Percentiles rank a stretch among this genome's conserved stretches.
Evolutionary conservation across 1,140 invertebrate genomes (phyloP).

Genomic region (Oedothorax gibbosus): DNA sequence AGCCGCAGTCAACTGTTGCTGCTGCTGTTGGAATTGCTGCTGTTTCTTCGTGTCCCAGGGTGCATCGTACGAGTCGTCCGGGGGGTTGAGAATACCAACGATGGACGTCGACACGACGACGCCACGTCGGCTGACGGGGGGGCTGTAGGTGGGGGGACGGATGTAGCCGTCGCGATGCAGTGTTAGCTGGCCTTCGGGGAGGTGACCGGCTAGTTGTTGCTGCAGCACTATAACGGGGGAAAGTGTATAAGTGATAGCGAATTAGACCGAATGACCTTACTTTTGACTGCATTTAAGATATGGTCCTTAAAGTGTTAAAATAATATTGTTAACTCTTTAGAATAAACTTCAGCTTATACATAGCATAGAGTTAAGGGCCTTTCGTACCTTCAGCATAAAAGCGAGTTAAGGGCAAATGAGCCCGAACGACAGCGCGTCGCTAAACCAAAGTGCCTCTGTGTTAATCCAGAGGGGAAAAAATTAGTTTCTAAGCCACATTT

Average conservation of each 20-base stretch:
- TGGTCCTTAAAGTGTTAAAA: too few relatives aligned
- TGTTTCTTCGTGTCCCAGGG: slow-evolving; percentile 55
- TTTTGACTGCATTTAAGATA: too few relatives aligned
- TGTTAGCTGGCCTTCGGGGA: slow-evolving; percentile 48
- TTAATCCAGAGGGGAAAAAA: too few relatives aligned
- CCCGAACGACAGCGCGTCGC: too few relatives aligned
- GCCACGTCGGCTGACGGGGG: slow-evolving; percentile 17
- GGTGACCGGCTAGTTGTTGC: slow-evolving; percentile 49
- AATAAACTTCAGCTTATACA: too few relatives aligned
- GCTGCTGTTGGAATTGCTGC: slow-evolving; percentile 45
- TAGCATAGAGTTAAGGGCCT: too few relatives aligned
- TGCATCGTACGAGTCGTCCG: slow-evolving; percentile 47
- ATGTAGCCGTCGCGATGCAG: slow-evolving; percentile 55
- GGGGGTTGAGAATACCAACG: slow-evolving; percentile 25
- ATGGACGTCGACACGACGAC: slow-evolving; percentile 47
- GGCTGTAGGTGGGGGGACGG: slow-evolving; percentile 55
- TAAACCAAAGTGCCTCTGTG: too few relatives aligned
- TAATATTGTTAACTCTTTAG: too few relatives aligned
- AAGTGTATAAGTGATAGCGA: neutral
- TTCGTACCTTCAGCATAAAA: too few relatives aligned
- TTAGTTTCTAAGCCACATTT: too few relatives aligned
- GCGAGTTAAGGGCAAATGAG: too few relatives aligned
- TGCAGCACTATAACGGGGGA: slow-evolving; percentile 35
- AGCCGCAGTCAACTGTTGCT: neutral
- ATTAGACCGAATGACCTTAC: too few relatives aligned